A percentile compares a stretch with the other conserved stretches of the same genome.
Evolutionary conservation across 2,113 vertebrate genomes (phyloP).

Genomic region (Ginglymostoma cirratum): DNA sequence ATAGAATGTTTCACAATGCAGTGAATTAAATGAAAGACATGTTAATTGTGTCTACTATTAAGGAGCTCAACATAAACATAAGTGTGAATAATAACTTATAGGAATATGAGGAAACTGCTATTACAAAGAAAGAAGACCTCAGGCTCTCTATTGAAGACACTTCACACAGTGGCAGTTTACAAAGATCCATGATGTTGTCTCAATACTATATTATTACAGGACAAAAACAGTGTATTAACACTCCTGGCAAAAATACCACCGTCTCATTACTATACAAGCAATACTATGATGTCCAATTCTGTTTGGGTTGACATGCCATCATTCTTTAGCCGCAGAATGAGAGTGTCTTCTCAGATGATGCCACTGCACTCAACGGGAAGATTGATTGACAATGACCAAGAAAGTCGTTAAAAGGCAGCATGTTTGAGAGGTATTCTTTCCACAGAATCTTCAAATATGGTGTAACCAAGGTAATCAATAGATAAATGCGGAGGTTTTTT

Average conservation of each 20-base stretch:
- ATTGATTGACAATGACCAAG: conserved; percentile 5
- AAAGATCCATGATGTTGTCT: not conserved
- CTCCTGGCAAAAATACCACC: conserved; percentile 21
- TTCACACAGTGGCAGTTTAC: not conserved
- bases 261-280: conserved; percentile 30
- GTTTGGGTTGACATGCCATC: conserved; percentile 15
- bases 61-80: not conserved
- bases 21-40: not conserved
- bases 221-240: not conserved
- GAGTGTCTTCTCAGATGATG: not conserved
- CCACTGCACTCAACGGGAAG: not conserved
- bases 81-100: not conserved
- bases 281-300: conserved; percentile 6
- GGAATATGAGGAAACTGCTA: not conserved
- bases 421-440: not conserved
- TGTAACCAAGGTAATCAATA: not conserved
- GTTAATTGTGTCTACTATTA: not conserved
- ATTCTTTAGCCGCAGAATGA: conserved; percentile 22
- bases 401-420: conserved; percentile 9
- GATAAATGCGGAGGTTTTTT: not conserved
- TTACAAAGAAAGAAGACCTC: not conserved
- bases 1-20: not conserved
- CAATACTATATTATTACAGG: not conserved
- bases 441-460: not conserved
- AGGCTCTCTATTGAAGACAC: not conserved